These are phyloP conservation scores for Euphydryas editha DNA, from an alignment of 2,888 invertebrate species.

Conservation along the genomic window DNA sequence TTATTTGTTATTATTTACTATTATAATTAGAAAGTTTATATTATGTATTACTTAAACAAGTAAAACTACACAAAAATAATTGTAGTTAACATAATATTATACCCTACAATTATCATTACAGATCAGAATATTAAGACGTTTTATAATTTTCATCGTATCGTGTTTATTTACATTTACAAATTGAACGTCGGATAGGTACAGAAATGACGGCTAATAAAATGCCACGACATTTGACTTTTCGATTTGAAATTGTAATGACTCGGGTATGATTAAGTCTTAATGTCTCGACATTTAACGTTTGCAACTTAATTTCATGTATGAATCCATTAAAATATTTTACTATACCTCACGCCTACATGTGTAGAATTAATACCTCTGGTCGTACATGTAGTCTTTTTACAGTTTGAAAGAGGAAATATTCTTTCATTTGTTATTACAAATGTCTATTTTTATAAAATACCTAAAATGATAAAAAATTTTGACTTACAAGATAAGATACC, in stretches of 20 bases:
- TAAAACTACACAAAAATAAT: no score
- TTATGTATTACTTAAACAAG: no score
- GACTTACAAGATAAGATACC: no score
- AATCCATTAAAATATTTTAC: slow-evolving; percentile 8
- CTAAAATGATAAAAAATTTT: no score
- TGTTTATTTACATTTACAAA: slow-evolving; percentile 1
- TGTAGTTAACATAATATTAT: no score
- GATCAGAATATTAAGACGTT: slow-evolving; percentile 1
- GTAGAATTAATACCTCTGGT: not conserved
- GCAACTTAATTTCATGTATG: slow-evolving; percentile 22
- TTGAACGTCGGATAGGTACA: not conserved
- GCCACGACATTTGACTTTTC: slow-evolving; percentile 42
- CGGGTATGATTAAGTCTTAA: slow-evolving; percentile 22
- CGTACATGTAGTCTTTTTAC: no score
- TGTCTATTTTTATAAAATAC: no score
- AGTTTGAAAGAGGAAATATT: no score
- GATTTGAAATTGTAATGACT: slow-evolving; percentile 31
- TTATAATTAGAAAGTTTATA: no score
- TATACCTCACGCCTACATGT: not conserved
- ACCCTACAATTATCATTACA: not conserved
- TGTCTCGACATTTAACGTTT: slow-evolving; percentile 22
- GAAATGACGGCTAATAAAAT: slow-evolving; percentile 30
- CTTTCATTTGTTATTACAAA: no score
- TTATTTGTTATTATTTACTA: no score
- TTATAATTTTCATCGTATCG: not conserved